These are phyloP conservation scores for Equus przewalskii DNA, from an alignment of 2,113 vertebrate genomes.

Conservation along the genomic window DNA sequence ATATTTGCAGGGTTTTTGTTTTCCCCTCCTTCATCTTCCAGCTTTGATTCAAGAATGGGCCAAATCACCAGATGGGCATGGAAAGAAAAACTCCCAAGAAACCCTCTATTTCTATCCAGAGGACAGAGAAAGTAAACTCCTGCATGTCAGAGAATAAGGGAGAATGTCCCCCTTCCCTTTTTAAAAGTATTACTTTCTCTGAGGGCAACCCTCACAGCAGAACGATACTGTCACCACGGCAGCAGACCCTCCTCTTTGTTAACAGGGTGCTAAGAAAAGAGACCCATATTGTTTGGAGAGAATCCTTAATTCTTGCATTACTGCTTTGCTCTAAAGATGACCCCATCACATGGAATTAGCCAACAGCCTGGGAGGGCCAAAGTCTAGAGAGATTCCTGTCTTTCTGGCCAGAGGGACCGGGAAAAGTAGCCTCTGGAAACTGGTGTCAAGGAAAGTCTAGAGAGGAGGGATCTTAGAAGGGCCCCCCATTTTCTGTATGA, in stretches of 20 bases:
- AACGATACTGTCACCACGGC: fast-evolving
- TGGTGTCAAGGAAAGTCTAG: neutral
- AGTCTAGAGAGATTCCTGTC: neutral
- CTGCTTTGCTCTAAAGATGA: neutral
- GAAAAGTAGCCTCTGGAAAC: neutral
- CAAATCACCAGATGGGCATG: neutral
- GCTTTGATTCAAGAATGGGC: neutral
- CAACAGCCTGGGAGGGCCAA: fast-evolving
- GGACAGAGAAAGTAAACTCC: neutral
- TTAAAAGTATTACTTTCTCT: no score
- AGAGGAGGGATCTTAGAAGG: neutral
- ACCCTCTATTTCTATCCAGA: neutral
- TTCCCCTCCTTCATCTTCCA: neutral
- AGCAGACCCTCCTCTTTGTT: neutral
- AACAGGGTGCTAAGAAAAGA: no score
- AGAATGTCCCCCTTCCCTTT: fast-evolving
- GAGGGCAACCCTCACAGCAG: neutral
- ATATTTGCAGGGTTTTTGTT: no score
- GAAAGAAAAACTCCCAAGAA: neutral
- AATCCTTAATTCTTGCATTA: neutral
- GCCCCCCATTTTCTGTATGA: neutral
- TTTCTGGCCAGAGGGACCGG: neutral
- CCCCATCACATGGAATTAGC: neutral
- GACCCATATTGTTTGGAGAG: neutral
- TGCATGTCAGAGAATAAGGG: neutral